Conservation (phyloP, 2,888 invertebrate species). For the Caenorhabditis sp. region DNA sequence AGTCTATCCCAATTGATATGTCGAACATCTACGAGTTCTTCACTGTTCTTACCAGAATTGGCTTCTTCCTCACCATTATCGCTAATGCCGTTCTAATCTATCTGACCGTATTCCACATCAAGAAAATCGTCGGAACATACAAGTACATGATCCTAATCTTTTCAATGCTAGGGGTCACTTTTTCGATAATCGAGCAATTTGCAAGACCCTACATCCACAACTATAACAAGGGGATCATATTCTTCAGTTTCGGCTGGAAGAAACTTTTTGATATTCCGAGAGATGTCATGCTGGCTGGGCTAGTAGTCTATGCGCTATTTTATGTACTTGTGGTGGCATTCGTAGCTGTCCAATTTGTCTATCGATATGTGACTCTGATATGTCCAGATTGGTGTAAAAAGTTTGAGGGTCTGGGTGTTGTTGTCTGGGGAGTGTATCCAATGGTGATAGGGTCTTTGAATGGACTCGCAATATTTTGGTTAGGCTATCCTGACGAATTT, state of each 20-base stretch:
- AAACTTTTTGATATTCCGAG: neutral
- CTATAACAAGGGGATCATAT: constrained; percentile 13
- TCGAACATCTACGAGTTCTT: neutral
- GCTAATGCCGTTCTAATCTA: neutral
- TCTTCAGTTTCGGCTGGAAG: neutral
- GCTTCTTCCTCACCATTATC: neutral
- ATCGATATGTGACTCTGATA: neutral
- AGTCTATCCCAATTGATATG: neutral
- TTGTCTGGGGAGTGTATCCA: constrained; percentile 6
- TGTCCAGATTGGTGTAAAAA: neutral
- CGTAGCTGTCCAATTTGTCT: constrained; percentile 21
- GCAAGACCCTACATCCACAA: constrained; percentile 11
- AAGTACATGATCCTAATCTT: constrained; percentile 32
- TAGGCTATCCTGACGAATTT: neutral
- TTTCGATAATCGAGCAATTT: constrained; percentile 11
- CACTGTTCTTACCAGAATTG: neutral
- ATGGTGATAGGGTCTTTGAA: neutral
- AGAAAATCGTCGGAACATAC: constrained; percentile 5
- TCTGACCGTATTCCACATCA: constrained; percentile 3
- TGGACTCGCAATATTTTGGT: neutral
- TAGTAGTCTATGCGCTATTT: constrained; percentile 6
- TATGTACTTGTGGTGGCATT: constrained; percentile 14
- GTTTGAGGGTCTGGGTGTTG: neutral
- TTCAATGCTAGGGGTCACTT: neutral
- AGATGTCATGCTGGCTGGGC: neutral